Evolutionary conservation across 2,888 invertebrate species (phyloP), one percentile per base, ranked within the genome.

Genomic region (Drosophila rellima): DNA sequence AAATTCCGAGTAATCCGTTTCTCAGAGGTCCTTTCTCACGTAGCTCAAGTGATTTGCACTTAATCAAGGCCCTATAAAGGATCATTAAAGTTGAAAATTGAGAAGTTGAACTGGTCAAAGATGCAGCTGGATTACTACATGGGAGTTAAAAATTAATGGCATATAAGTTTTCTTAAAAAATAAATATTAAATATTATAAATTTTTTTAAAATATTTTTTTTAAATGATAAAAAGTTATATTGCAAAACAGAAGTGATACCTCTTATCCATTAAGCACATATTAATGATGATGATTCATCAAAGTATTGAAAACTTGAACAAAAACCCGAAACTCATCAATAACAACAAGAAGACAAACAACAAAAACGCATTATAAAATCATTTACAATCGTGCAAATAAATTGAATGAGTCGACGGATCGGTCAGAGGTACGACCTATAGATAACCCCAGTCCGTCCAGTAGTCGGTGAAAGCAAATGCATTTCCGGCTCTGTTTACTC

Each of bases 401-500:
- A 61, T 68, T 62, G 55, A 8, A 55, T 61, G 60, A 54, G 55
- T 70, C 56, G 33, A 50, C 44, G 56, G 62, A 57, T 52, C 64
- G 61, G 45, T 40, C 57, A 42, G 18, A 64, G 45, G 51, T 51
- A 33, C 31, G 70, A 44, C 42, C 50, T 45, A 33, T 42, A 37
- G 77, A 77, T 77, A 77, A 79, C 66, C 63, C 26, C 40, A 13
- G 51, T 51, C 20, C 31, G 33, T 20, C 8, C n/a, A 20, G 31
- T 39, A 18, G 68, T 61, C 59, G 66, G 87, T 50, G 87, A 88
- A 88, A 89, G 84, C 80, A 87, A 89, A 80, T 89, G 89, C 85
- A 87, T 89, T 86, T 86, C 85, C 85, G 85, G 88, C 70, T 70
- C 37, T 81, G 71, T 87, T 87, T 78, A 81, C 82, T 72, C 82